Base-by-base conservation (phyloP, 2,113 vertebrate species). In the Bothrops jararaca region DNA sequence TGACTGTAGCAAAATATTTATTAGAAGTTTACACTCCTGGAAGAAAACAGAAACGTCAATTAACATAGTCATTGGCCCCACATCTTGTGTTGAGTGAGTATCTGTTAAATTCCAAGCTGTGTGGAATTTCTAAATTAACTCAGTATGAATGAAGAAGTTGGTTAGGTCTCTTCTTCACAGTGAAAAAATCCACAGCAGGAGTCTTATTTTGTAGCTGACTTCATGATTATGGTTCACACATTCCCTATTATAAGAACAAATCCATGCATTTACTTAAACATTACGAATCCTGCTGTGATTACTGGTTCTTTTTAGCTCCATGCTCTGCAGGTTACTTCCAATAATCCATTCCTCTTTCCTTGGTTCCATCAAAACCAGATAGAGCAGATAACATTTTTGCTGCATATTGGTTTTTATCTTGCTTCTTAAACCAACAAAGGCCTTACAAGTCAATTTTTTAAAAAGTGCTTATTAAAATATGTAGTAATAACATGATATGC, bases 351-450 rank as follows among this genome's bases (percentile, higher is more conserved):
- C 56, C 0, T 7, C 4, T 74, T 95, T 69, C 15, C 53, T 92
- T 15, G 42, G 86, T 93, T 89, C 94, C 94, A 93, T 91, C 86
- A 23, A 94, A 93, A 52, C 12, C 45, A 34, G 60, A 74, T 50
- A 80, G 39, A 50, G 60, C 60, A 24, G 23, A 52, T 4, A 88
- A 85, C 88, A 26, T 53, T 90, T 48, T 54, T 89, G 39, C 87
- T 22, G n/a, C 94, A 90, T 64, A 80, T 90, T 12, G 0, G 92
- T 92, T 93, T 69, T 57, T 69, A 54, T 9, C n/a, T 52, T 91
- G 64, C 90, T 50, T 34, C 23, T 91, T 86, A n/a, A 86, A 87
- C 26, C 20, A 48, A 60, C 34, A 91, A 91, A 91, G 15, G 39
- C 39, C n/a, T 42, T 56, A n/a, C 26, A n/a, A 60, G 45, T 23